Conservation (phyloP, 2,113 vertebrate species). For the Ictalurus furcatus region DNA sequence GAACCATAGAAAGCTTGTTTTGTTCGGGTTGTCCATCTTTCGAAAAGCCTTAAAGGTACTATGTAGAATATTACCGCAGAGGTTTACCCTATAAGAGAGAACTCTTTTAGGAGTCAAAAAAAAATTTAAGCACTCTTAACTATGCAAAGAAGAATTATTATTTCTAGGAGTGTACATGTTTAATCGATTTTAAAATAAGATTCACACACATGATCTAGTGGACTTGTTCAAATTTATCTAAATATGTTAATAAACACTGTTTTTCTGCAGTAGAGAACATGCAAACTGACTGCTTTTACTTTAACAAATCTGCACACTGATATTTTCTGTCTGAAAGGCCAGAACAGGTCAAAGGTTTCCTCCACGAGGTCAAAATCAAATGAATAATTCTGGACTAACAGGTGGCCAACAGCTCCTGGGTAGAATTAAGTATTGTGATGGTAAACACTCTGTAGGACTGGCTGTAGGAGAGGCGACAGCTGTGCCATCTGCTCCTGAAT, state of each 20-base stretch:
- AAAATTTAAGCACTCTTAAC: not conserved
- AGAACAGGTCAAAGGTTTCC: slow-evolving; percentile 42
- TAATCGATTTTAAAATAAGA: not conserved
- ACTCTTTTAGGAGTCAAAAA: not conserved
- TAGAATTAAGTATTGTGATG: slow-evolving; percentile 36
- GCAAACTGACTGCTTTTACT: not conserved
- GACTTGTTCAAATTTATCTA: not conserved
- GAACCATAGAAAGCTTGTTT: not conserved
- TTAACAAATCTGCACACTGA: not conserved
- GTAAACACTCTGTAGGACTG: slow-evolving; percentile 20
- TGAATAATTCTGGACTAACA: slow-evolving; percentile 50
- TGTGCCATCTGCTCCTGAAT: slow-evolving; percentile 49
- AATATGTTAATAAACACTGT: not conserved
- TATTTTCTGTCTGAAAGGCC: not conserved
- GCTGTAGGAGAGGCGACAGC: not conserved
- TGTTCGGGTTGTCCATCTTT: not conserved
- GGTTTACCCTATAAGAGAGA: not conserved
- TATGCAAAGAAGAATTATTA: too few relatives aligned
- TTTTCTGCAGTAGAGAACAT: not conserved
- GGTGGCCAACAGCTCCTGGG: slow-evolving; percentile 42
- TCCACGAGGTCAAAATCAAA: slow-evolving; percentile 39
- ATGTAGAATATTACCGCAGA: not conserved
- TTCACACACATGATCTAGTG: not conserved
- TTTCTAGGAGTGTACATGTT: not conserved
- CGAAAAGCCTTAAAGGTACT: not conserved